Percentiles rank a stretch among this genome's conserved stretches.
These are phyloP conservation scores for Pyrgus malvae DNA, from an alignment of 2,888 invertebrate species.

Conservation along the genomic window DNA sequence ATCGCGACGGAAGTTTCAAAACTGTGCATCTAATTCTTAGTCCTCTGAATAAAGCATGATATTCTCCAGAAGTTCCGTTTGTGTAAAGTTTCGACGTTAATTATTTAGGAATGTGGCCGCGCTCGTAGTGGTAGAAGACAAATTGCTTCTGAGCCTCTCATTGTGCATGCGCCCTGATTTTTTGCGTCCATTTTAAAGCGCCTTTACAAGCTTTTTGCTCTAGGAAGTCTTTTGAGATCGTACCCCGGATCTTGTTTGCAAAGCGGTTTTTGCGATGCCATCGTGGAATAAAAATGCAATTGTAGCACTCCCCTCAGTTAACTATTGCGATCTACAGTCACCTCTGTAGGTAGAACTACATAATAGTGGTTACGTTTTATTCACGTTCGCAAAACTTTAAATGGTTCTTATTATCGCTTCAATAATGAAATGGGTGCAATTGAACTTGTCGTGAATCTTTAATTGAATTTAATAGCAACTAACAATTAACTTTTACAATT, in stretches of 20 bases:
- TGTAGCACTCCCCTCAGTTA: conserved; percentile 15
- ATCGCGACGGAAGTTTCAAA: neutral
- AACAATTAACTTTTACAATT: no score
- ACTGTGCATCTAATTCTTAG: neutral
- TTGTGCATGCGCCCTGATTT: conserved; percentile 31
- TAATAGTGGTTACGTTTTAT: conserved; percentile 5
- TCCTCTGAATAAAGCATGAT: neutral
- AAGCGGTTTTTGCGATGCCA: conserved; percentile 21
- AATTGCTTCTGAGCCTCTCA: conserved; percentile 29
- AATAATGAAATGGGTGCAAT: neutral
- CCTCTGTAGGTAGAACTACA: conserved; percentile 13
- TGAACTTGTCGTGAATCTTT: neutral
- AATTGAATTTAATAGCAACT: conserved; percentile 7
- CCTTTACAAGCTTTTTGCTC: conserved; percentile 26
- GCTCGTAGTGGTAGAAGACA: conserved; percentile 27
- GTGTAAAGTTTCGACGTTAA: conserved; percentile 19
- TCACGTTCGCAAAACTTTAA: conserved; percentile 1
- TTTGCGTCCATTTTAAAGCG: conserved; percentile 28
- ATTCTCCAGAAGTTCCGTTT: no score
- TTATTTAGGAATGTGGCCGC: conserved; percentile 26
- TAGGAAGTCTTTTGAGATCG: conserved; percentile 27
- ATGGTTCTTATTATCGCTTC: conserved; percentile 4
- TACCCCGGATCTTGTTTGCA: conserved; percentile 26
- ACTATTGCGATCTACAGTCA: conserved; percentile 20
- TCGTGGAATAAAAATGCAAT: conserved; percentile 25